These are phyloP conservation scores for Valencia hispanica DNA, from an alignment of 2,797 vertebrate genomes.

Conservation along the genomic window DNA sequence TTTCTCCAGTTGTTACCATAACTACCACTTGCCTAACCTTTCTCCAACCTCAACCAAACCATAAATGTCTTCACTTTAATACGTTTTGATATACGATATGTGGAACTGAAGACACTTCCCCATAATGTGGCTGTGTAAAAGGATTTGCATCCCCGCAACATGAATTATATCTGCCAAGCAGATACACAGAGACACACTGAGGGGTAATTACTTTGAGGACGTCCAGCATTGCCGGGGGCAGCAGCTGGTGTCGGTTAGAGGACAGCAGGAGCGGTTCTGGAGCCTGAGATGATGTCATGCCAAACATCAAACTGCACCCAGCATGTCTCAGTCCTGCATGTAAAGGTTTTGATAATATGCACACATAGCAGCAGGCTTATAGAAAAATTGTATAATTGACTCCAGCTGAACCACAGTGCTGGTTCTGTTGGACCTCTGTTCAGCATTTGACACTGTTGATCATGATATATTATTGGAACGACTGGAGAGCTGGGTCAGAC, in stretches of 20 bases:
- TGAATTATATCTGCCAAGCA: conserved; percentile 10
- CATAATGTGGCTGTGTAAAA: conserved; percentile 19
- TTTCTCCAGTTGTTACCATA: not conserved
- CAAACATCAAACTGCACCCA: conserved; percentile 2
- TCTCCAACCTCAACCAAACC: not conserved
- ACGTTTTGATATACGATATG: conserved; percentile 10
- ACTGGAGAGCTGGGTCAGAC: too few relatives aligned
- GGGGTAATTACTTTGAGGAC: conserved; percentile 27
- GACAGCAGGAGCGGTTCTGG: conserved; percentile 19
- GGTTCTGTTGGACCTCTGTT: too few relatives aligned
- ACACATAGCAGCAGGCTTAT: not conserved
- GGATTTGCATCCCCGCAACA: conserved; percentile 15
- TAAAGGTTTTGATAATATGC: not conserved
- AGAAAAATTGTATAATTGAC: not conserved
- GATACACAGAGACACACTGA: conserved; percentile 1
- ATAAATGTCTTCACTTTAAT: not conserved
- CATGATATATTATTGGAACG: too few relatives aligned
- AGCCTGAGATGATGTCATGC: conserved; percentile 29
- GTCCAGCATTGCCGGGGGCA: conserved; percentile 21
- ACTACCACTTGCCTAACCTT: not conserved
- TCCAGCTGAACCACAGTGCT: too few relatives aligned
- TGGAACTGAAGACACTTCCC: conserved; percentile 17
- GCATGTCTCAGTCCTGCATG: not conserved
- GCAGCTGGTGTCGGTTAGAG: conserved; percentile 40
- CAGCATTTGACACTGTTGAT: too few relatives aligned